Percentiles rank a stretch among this genome's conserved stretches.
These are phyloP conservation scores for Brachionus koreanus DNA, from an alignment of 1,140 invertebrate genomes.

Conservation along the genomic window DNA sequence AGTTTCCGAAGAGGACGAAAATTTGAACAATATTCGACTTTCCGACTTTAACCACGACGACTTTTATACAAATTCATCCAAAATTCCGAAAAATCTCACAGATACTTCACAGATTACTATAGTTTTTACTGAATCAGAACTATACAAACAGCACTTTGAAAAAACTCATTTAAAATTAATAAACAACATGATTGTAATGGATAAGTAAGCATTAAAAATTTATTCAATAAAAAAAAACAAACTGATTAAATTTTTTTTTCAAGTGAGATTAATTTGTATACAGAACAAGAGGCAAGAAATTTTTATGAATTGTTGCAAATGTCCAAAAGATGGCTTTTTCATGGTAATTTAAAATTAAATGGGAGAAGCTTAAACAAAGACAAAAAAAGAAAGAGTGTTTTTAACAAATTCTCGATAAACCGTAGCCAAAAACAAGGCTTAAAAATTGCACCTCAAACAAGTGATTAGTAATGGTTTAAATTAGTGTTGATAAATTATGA, in stretches of 20 bases:
- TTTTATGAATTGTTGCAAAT: not conserved
- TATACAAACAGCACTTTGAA: constrained; percentile 18
- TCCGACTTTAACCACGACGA: not conserved
- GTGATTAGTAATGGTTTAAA: not conserved
- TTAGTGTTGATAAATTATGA: not conserved
- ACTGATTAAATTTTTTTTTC: not conserved
- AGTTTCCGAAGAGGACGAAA: not conserved
- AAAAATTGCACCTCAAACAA: not conserved
- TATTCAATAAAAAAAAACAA: not conserved
- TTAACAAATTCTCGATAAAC: not conserved
- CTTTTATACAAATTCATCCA: constrained; percentile 11
- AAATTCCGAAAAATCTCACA: constrained; percentile 19
- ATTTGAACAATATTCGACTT: not conserved
- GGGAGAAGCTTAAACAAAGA: not conserved
- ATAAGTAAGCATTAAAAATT: not conserved
- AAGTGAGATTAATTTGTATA: constrained; percentile 6
- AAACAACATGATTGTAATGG: constrained; percentile 30
- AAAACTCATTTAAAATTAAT: constrained; percentile 29
- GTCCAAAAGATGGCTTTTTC: constrained; percentile 8
- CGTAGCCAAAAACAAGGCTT: not conserved
- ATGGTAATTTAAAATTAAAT: not conserved
- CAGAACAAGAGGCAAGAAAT: not conserved
- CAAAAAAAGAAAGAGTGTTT: not conserved
- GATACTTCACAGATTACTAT: not conserved
- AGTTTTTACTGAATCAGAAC: constrained; percentile 4